Evolutionary conservation across 1,140 invertebrate species (phyloP), one percentile per base, ranked within the genome.

Genomic region (Trichonephila inaurata): DNA sequence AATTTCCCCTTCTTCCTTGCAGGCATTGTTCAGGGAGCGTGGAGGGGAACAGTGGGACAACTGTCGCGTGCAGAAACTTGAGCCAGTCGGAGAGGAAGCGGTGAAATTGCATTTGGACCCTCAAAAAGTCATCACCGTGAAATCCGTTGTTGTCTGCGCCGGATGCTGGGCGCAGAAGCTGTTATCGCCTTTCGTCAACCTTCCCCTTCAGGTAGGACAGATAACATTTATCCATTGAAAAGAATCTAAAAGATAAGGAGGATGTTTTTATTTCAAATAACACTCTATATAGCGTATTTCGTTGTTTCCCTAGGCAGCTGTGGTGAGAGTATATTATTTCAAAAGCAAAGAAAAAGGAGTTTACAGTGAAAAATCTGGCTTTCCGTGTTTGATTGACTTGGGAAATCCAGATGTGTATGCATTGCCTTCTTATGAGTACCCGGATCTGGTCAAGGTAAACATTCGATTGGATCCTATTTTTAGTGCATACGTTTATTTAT

Each of bases 391-490:
- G 0, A 40, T 94, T 3, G 89, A 94, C 0, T 6, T 85, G 1
- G 16, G n/a, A 1, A 7, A 62, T 2, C n/a, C n/a, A 10, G 6
- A 24, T 18, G 21, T 91, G 6, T 94, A 85, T 33, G 60, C 24
- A 8, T n/a, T 94, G 19, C 88, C 93, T 33, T 85, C 77, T n/a
- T 16, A 64, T 12, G 93, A 94, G 66, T 94, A 94, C 40, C 93
- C 93, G 14, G 93, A 72, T n/a, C 8, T 90, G 5, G 64, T 94
- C 21, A 94, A 94, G 77, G 93, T 94, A 94, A 69, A 89, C 28
- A 28, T 28, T 28, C 28, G 28, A 1, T 28, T 28, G 28, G 28
- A 28, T 28, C 8, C 44, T 40, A 3, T 40, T 40, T n/a, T 40
- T 40, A 40, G 33, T 40, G 4, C 33, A 1, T 40, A 3, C 33